Evolutionary conservation across 2,888 invertebrate genomes (phyloP).

Genomic region (Plemyria rubiginata): DNA sequence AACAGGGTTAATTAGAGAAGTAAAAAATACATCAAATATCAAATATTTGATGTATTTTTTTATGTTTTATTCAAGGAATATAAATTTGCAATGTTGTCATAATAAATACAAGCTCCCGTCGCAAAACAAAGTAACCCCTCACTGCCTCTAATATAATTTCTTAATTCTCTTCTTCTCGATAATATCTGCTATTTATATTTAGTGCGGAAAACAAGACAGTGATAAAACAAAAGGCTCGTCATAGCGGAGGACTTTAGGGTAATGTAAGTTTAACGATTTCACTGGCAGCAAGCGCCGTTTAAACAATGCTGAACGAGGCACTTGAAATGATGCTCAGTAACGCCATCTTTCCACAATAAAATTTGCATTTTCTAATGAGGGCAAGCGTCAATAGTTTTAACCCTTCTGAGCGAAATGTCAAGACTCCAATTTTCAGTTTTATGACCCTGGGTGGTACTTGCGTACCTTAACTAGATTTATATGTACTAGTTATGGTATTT

Average conservation of each 20-base stretch:
- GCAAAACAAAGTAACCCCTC: no score
- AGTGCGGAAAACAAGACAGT: constrained; percentile 7
- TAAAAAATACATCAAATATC: no score
- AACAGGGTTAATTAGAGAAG: no score
- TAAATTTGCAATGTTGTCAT: no score
- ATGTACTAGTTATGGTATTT: no score
- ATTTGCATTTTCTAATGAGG: constrained; percentile 21
- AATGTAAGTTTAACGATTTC: constrained; percentile 27
- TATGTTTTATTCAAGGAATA: no score
- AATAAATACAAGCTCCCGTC: no score
- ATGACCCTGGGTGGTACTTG: not conserved
- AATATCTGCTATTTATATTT: constrained; percentile 7
- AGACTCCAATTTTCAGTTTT: not conserved
- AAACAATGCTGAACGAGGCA: constrained; percentile 22
- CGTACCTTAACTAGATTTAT: not conserved
- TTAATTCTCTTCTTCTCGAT: not conserved
- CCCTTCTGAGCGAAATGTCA: not conserved
- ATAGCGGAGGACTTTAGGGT: constrained; percentile 19
- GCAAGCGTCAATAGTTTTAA: constrained; percentile 12
- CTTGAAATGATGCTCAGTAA: constrained; percentile 16
- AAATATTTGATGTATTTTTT: no score
- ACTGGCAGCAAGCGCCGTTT: constrained; percentile 18
- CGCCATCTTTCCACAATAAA: constrained; percentile 14
- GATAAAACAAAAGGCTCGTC: constrained; percentile 14
- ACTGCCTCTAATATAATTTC: not conserved